Percentiles rank a stretch among this genome's conserved stretches.
Evolutionary conservation across 2,113 vertebrate species (phyloP).

Genomic region (Mesocricetus auratus): DNA sequence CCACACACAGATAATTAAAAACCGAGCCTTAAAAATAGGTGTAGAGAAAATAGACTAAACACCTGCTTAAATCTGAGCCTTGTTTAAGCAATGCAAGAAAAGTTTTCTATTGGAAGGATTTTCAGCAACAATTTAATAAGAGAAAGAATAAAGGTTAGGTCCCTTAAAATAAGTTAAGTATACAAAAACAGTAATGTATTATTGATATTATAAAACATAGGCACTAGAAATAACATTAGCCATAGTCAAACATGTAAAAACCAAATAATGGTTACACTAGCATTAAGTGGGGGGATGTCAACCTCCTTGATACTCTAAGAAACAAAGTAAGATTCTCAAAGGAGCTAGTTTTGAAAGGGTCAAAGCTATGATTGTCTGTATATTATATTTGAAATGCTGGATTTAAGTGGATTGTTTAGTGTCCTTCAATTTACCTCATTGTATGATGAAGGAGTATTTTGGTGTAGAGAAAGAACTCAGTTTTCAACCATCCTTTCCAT

Average conservation of each 20-base stretch:
- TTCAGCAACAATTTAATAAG: conserved; percentile 60
- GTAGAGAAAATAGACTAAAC: conserved; percentile 47
- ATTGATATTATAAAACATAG: background rate
- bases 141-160: conserved; percentile 49
- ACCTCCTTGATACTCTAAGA: background rate
- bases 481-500: conserved; percentile 52
- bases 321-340: conserved; percentile 48
- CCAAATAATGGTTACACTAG: background rate
- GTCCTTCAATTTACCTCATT: conserved; percentile 11
- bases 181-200: conserved; percentile 51
- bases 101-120: conserved; percentile 76
- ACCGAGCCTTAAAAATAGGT: conserved; percentile 48
- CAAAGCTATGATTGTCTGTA: background rate
- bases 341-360: conserved; percentile 1
- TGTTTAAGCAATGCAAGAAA: conserved; percentile 73
- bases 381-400: conserved; percentile 26
- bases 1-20: background rate
- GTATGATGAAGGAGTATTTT: background rate
- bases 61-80: conserved; percentile 77
- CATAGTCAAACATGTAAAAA: conserved; percentile 41
- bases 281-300: background rate
- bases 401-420: conserved; percentile 25
- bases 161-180: conserved; percentile 54
- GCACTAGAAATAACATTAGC: conserved; percentile 1
- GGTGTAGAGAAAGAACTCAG: background rate